Conservation (phyloP, 1,140 invertebrate species). For the Sycophaga agraensis region DNA sequence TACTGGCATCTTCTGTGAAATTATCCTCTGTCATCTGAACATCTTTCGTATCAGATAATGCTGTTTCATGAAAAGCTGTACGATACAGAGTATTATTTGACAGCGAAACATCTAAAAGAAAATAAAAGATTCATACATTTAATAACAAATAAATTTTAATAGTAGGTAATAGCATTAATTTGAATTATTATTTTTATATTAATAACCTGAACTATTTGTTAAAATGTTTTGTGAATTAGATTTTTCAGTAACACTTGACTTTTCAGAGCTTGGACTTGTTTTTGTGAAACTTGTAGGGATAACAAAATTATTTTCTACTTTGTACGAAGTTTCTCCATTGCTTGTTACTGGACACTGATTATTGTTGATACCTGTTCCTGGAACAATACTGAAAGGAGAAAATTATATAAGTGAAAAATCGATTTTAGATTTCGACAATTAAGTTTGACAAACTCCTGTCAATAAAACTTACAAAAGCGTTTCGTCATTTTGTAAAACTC, state of each 20-base stretch:
- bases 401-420: neutral
- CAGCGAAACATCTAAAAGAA: constrained; percentile 25
- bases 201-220: neutral
- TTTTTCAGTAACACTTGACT: neutral
- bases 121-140: too few relatives aligned
- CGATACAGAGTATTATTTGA: constrained; percentile 24
- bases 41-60: constrained; percentile 14
- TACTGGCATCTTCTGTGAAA: constrained; percentile 20
- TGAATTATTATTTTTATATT: constrained; percentile 4
- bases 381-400: constrained; percentile 33
- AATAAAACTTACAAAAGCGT: constrained; percentile 33
- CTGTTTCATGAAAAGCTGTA: constrained; percentile 29
- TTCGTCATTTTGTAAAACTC: constrained; percentile 35
- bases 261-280: constrained; percentile 4
- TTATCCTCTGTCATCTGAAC: constrained; percentile 29
- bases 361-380: constrained; percentile 29
- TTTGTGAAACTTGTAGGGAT: neutral
- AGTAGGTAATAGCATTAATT: neutral
- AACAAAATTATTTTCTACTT: neutral
- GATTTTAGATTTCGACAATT: neutral
- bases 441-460: neutral
- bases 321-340: neutral
- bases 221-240: neutral
- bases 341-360: neutral
- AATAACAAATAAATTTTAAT: neutral